Conservation (phyloP, 2,888 invertebrate species). For the Gymnoscelis rufifasciata region DNA sequence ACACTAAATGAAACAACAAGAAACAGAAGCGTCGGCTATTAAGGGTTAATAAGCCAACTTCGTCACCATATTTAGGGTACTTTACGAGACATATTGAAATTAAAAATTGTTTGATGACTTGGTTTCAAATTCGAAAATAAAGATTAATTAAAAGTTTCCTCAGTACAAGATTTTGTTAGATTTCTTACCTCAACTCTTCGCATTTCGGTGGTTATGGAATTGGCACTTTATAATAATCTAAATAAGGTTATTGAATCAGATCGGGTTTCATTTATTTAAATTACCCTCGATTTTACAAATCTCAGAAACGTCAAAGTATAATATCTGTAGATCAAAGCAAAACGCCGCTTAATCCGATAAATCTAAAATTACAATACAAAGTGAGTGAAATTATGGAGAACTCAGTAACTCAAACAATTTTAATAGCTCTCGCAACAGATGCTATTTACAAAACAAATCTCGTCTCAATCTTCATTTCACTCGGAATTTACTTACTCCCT, state of each 20-base stretch:
- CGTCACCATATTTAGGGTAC: no score
- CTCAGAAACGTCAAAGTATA: no score
- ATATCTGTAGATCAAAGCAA: background rate
- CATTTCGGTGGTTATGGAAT: background rate
- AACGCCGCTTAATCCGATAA: background rate
- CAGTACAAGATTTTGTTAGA: conserved; percentile 1
- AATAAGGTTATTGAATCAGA: background rate
- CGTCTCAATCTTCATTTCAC: background rate
- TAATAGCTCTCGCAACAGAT: conserved; percentile 9
- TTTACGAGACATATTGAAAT: no score
- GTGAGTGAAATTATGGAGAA: background rate
- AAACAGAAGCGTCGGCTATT: no score
- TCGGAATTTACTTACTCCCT: conserved; percentile 1
- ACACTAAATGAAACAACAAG: no score
- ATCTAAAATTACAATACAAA: background rate
- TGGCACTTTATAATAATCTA: background rate
- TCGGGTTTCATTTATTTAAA: no score
- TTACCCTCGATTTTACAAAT: no score
- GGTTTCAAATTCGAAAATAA: conserved; percentile 1
- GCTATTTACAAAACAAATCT: conserved; percentile 5
- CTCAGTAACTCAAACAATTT: conserved; percentile 4
- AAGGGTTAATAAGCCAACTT: no score
- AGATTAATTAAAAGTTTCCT: conserved; percentile 12
- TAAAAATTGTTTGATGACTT: no score
- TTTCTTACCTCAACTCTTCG: background rate